Evolutionary conservation across 2,113 vertebrate genomes (phyloP).

Genomic region (Chaenogobius annularis): DNA sequence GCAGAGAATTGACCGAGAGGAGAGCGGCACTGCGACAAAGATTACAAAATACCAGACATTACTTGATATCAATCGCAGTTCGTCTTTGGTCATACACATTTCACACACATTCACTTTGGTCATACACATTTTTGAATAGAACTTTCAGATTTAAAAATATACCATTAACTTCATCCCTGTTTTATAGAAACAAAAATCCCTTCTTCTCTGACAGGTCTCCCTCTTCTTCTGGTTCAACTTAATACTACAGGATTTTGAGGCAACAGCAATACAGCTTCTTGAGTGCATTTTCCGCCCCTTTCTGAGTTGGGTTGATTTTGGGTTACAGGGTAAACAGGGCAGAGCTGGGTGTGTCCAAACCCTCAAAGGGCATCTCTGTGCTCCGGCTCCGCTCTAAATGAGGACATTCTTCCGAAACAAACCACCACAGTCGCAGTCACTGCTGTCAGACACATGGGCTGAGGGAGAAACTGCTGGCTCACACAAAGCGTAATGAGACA

Average conservation of each 20-base stretch:
- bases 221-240: no score
- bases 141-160: no score
- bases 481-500: slow-evolving; percentile 3
- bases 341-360: slow-evolving; percentile 66
- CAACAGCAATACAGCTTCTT: neutral
- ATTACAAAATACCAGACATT: no score
- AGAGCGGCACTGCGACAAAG: no score
- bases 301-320: slow-evolving; percentile 7
- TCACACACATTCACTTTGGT: no score
- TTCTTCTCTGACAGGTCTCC: no score
- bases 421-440: slow-evolving; percentile 23
- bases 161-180: no score
- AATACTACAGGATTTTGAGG: neutral
- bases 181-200: no score
- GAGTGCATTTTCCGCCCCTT: neutral
- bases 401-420: slow-evolving; percentile 52
- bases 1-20: no score
- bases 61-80: no score
- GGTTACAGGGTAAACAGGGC: slow-evolving; percentile 40
- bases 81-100: no score
- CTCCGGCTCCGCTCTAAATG: slow-evolving; percentile 53
- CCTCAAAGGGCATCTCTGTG: slow-evolving; percentile 71
- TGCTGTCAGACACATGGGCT: slow-evolving; percentile 9
- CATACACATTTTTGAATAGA: no score
- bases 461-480: slow-evolving; percentile 26